Evolutionary conservation across 2,113 vertebrate genomes (phyloP).

Genomic region (Xiphophorus couchianus): DNA sequence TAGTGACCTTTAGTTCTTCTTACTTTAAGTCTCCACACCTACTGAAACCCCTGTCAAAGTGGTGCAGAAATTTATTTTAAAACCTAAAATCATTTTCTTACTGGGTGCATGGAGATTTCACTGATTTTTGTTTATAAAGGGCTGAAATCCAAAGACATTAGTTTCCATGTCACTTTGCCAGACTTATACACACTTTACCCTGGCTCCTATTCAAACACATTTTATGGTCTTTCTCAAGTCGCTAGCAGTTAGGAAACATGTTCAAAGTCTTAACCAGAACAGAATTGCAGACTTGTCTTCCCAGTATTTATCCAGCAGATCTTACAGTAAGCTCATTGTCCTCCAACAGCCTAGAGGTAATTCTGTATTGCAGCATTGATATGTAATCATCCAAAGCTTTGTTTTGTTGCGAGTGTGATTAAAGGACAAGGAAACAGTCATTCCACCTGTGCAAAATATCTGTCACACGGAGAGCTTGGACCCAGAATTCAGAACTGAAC

Average conservation of each 20-base stretch:
- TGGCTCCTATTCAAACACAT: background rate
- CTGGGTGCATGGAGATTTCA: background rate
- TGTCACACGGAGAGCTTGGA: conserved; percentile 34
- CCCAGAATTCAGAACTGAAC: conserved; percentile 19
- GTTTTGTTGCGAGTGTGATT: conserved; percentile 52
- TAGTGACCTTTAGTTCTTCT: background rate
- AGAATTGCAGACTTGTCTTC: conserved; percentile 53
- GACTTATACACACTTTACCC: background rate
- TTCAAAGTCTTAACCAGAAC: conserved; percentile 40
- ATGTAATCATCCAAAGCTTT: conserved; percentile 58
- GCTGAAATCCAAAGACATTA: background rate
- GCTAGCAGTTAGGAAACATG: background rate
- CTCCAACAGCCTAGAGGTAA: conserved; percentile 49
- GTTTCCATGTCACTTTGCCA: background rate
- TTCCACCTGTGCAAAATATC: conserved; percentile 32
- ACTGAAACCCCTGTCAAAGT: background rate
- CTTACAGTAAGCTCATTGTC: conserved; percentile 58
- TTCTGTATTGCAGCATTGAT: conserved; percentile 57
- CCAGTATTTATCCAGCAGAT: conserved; percentile 54
- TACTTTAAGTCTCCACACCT: background rate
- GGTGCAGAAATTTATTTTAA: background rate
- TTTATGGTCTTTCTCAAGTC: background rate
- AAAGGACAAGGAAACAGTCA: conserved; percentile 44
- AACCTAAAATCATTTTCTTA: background rate
- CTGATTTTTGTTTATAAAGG: background rate